Base-by-base conservation (phyloP, 2,888 invertebrate species). In the Drosophila quinaria region DNA sequence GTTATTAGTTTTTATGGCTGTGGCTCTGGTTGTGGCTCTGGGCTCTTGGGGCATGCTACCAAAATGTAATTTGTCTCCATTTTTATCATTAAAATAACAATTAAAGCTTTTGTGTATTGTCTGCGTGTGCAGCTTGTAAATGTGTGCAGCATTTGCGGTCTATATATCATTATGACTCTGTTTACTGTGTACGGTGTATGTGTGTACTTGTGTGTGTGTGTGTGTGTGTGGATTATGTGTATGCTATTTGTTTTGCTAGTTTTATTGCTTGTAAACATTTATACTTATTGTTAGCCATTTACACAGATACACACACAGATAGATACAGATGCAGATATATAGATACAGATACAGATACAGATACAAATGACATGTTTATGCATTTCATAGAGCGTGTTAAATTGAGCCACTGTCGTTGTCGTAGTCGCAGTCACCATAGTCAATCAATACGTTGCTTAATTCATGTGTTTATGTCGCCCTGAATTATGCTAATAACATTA, bases 61-160 rank as follows among this genome's bases (percentile, higher is more conserved):
- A 65, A 61, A 61, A 70, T 71, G 87, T 84, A 87, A 86, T 87
- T 86, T 87, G 87, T 87, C 86, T 87, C 82, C 71, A 87, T 87
- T 86, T 84, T 87, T 86, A 86, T 86, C 87, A 86, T 87, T 87
- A 86, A 87, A 87, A 87, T 87, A 87, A 87, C 87, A 87, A 87
- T 87, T 87, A 87, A 87, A 84, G 86, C 81, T 79, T 72, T 79
- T 70, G 74, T 81, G 62, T 79, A 56, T 58, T 70, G 54, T 37
- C 64, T 51, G 61, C 67, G 62, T 61, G 68, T 74, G 54, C 71
- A 61, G 67, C 67, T 44, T 73, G 81, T 74, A 74, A 83, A 83
- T 83, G 80, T 81, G 76, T 83, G 80, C 71, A 64, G 72, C 74
- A 76, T 86, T 86, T 87, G 87, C 79, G 85, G 87, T 75, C 82